Base-by-base conservation (phyloP, 2,888 invertebrate genomes). In the Drosophila nigritarsus region DNA sequence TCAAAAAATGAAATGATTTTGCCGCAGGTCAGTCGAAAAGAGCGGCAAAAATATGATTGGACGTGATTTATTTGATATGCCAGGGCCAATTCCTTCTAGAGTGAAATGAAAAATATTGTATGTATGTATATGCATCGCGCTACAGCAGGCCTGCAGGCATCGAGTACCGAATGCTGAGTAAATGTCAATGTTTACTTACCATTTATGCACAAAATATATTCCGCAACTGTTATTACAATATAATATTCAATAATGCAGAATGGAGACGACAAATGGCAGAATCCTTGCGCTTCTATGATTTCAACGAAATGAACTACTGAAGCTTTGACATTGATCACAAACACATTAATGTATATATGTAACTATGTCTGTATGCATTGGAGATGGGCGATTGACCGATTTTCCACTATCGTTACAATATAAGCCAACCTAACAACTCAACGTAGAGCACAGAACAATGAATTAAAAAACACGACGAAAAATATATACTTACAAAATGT, bases 41-140 rank as follows among this genome's bases (percentile, higher is more conserved):
- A 53, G 15, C 24, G 27, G 66, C 66, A 81, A 76, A 79, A 83
- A 83, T 74, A 83, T 83, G 74, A 86, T 82, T 69, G 86, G 75
- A 86, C 82, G 80, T 83, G 80, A 82, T 84, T 82, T 84, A 72
- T 80, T 76, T 78, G 63, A 63, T 78, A 69, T 69, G 55, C 54
- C 56, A 36, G 34, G 5, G 64, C 53, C 74, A 54, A n/a, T 60
- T 63, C 49, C 34, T 55, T 81, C 69, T 82, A 69, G 79, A 82
- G 71, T 62, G 74, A 64, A 80, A 78, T 70, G 79, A 66, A 86
- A 73, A 86, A 85, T 82, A 82, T 84, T 34, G 13, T 34, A 4
- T 2, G 13, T 34, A 13, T 32, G 32, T 11, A 9, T 34, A n/a
- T 11, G n/a, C 20, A 3, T 40, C 9, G n/a, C n/a, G n/a, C 40